Evolutionary conservation across 2,797 vertebrate genomes (phyloP).

Genomic region (Enteromius anoplus): DNA sequence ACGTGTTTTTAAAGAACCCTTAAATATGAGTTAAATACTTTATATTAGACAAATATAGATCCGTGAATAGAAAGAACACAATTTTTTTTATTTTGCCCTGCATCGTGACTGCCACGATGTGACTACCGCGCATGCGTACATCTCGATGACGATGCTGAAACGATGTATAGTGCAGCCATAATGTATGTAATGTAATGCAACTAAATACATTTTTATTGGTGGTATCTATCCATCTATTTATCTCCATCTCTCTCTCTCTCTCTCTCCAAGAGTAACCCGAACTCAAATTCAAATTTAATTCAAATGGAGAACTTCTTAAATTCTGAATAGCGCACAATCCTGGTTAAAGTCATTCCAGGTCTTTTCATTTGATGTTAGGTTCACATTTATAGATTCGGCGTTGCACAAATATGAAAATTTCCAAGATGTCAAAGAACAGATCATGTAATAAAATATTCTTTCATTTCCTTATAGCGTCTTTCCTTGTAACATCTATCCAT

Average conservation of each 20-base stretch:
- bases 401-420: constrained; percentile 1
- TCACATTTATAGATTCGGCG: not conserved
- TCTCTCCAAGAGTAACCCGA: not conserved
- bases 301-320: not conserved
- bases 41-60: too few relatives aligned
- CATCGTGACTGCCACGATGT: too few relatives aligned
- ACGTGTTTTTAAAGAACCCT: too few relatives aligned
- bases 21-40: too few relatives aligned
- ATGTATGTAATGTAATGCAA: too few relatives aligned
- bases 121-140: too few relatives aligned
- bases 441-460: not conserved
- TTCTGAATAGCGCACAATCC: not conserved
- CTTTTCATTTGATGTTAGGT: constrained; percentile 2
- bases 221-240: not conserved
- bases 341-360: not conserved
- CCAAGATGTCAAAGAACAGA: not conserved
- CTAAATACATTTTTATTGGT: not conserved
- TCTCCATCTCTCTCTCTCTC: not conserved
- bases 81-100: too few relatives aligned
- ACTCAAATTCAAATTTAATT: not conserved
- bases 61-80: too few relatives aligned
- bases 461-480: not conserved
- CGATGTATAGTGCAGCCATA: too few relatives aligned
- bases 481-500: not conserved
- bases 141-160: too few relatives aligned